Evolutionary conservation across 2,888 invertebrate species (phyloP).

Genomic region (Tetrapedia diversipes): DNA sequence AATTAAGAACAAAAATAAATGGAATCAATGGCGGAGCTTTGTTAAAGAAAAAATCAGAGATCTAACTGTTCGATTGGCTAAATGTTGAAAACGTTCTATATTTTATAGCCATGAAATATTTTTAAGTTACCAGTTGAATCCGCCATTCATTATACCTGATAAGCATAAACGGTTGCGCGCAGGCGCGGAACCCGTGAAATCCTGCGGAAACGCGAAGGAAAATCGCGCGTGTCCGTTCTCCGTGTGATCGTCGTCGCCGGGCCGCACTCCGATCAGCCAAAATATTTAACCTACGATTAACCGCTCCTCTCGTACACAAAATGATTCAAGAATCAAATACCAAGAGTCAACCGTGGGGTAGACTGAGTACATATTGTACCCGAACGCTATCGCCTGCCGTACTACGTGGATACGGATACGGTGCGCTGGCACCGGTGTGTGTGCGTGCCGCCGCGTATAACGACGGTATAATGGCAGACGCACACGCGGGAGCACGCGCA

Average conservation of each 20-base stretch:
- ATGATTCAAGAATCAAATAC: constrained; percentile 83
- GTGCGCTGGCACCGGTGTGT: constrained; percentile 48
- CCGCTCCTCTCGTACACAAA: constrained; percentile 77
- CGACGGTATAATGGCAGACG: constrained; percentile 63
- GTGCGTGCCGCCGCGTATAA: constrained; percentile 67
- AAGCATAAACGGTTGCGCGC: too few species aligned
- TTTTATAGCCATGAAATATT: too few species aligned
- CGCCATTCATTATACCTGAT: too few species aligned
- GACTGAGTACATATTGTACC: constrained; percentile 80
- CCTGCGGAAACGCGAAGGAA: too few species aligned
- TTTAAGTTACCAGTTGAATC: too few species aligned
- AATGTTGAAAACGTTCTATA: too few species aligned
- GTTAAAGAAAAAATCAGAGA: too few species aligned
- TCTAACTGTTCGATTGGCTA: too few species aligned
- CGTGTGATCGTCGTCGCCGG: not conserved
- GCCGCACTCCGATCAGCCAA: constrained; percentile 71
- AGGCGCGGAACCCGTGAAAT: not conserved
- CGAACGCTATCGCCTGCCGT: constrained; percentile 70
- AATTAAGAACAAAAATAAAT: too few species aligned
- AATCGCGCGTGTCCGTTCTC: not conserved
- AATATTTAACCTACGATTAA: constrained; percentile 82
- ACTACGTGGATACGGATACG: constrained; percentile 66
- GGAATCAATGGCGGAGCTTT: too few species aligned
- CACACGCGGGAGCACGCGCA: constrained; percentile 37
- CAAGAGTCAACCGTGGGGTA: constrained; percentile 80